These are phyloP conservation scores for Zaprionus nigranus DNA, from an alignment of 1,140 invertebrate genomes.

Conservation along the genomic window DNA sequence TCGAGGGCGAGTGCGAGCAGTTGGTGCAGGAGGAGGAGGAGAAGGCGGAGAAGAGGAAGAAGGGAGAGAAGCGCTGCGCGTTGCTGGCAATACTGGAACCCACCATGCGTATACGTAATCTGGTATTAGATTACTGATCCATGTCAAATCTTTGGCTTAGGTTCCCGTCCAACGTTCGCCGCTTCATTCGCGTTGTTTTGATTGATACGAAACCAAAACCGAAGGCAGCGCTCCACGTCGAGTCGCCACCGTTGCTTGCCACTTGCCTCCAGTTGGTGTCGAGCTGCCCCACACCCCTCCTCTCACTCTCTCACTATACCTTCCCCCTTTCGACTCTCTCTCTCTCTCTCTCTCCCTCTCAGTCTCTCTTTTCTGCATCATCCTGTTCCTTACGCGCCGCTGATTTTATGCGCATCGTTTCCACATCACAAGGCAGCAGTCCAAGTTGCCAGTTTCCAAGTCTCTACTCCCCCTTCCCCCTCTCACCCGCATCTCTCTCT, in stretches of 20 bases:
- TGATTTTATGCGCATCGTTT: constrained; percentile 82
- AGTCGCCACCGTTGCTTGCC: constrained; percentile 3
- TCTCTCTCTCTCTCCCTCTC: not conserved
- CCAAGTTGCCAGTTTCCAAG: constrained; percentile 30
- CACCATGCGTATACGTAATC: constrained; percentile 84
- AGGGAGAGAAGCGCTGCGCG: not conserved
- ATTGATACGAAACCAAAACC: constrained; percentile 70
- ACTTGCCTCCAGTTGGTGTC: constrained; percentile 54
- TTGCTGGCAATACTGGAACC: constrained; percentile 52
- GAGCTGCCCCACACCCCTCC: constrained; percentile 34
- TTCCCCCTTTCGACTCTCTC: not conserved
- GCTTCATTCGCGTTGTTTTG: constrained; percentile 66
- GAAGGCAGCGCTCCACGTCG: not conserved
- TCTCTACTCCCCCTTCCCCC: not conserved
- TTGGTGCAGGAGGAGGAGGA: not conserved
- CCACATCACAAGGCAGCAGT: constrained; percentile 70
- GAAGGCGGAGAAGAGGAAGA: too few species aligned
- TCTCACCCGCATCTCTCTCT: not conserved
- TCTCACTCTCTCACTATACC: not conserved
- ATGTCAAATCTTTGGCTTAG: constrained; percentile 84
- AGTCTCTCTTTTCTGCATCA: constrained; percentile 16
- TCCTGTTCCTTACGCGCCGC: constrained; percentile 70
- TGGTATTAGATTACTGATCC: constrained; percentile 85
- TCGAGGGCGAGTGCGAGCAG: not conserved
- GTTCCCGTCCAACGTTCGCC: constrained; percentile 34